Base-by-base conservation (phyloP, 2,113 vertebrate genomes). In the Serilophus lunatus region DNA sequence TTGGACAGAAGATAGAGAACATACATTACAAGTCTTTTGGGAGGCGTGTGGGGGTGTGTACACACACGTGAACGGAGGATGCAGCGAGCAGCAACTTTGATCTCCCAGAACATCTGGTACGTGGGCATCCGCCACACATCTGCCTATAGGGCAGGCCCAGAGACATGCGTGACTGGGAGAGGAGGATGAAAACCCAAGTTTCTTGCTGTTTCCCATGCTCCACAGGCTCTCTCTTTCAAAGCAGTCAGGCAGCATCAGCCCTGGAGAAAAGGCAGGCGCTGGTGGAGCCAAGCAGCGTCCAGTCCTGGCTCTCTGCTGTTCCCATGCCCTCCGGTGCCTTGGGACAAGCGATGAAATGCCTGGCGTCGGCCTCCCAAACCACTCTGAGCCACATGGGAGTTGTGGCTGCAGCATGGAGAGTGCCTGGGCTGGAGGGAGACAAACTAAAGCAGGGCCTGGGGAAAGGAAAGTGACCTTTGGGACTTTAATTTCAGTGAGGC, bases 291-390 rank as follows among this genome's bases (percentile, higher is more conserved):
- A 50, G 66, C 0, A 1, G 25, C 0, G 4, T 78, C 61, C 26
- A 0, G 24, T 29, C n/a, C 29, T 0, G 1, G 28, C 45, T 76
- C 54, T 54, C 28, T 0, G 0, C 59, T 4, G 0, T 24, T 93
- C 57, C 86, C 90, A 61, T 1, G 0, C 31, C 45, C 2, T 1
- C 64, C 54, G 9, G 1, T 8, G 51, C 38, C 18, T 20, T 0
- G 0, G 74, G 42, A 3, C 0, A 0, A 33, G 57, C 0, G 0
- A 24, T 36, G 6, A 2, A 2, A 7, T 74, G 54, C 33, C 51
- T 0, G 1, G 51, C 36, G 22, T 23, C 1, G 1, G 8, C 33
- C 33, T 29, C 56, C 16, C 9, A 19, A 1, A 50, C 2, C 1
- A 1, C 51, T 53, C 70, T 40, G 47, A 50, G 51, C 31, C 38